Evolutionary conservation across 2,113 vertebrate genomes (phyloP).

Genomic region (Grantiella picta): DNA sequence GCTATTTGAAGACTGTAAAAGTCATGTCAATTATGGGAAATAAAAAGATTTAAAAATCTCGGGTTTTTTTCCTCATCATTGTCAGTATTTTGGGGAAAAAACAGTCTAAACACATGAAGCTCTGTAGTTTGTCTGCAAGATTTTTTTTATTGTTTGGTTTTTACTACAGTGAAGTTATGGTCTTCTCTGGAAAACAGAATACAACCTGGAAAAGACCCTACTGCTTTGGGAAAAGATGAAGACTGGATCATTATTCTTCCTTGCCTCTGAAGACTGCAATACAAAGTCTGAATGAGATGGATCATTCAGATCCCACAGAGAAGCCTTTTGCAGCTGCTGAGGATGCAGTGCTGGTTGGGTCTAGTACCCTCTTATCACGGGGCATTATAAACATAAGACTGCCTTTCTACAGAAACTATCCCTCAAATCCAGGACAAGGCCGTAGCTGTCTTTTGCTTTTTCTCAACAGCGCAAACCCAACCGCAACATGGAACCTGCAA

Average conservation of each 20-base stretch:
- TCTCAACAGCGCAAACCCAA: neutral
- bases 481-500: neutral
- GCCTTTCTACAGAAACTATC: neutral
- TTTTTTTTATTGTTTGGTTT: neutral
- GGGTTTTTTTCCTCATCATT: neutral
- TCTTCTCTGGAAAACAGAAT: neutral
- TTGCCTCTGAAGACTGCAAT: neutral
- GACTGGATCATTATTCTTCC: neutral
- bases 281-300: neutral
- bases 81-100: constrained; percentile 3
- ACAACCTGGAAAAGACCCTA: neutral
- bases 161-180: neutral
- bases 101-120: neutral
- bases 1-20: neutral
- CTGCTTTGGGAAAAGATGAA: neutral
- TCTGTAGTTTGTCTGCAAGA: neutral
- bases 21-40: neutral
- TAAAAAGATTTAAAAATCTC: constrained; percentile 19
- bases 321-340: neutral
- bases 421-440: neutral
- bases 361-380: neutral
- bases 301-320: constrained; percentile 9
- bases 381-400: neutral
- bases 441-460: neutral
- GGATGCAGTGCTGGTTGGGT: neutral